Evolutionary conservation across 2,888 invertebrate genomes (phyloP).

Genomic region (Blastobasis lacticolella): DNA sequence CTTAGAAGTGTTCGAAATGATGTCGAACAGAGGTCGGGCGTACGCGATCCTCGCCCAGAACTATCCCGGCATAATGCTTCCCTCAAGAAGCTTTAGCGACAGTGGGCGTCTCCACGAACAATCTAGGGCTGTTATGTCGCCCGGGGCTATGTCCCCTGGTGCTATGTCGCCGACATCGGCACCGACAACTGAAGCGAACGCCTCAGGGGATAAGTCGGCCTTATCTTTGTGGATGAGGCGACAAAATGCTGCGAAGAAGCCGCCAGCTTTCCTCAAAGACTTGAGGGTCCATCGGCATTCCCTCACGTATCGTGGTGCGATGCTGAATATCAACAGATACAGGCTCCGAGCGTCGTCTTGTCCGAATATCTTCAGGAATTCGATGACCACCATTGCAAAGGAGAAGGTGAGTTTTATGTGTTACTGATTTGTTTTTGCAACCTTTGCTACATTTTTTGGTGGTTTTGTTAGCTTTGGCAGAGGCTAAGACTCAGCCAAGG

Average conservation of each 20-base stretch:
- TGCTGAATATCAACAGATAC: constrained; percentile 88
- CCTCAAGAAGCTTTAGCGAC: constrained; percentile 84
- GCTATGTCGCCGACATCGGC: constrained; percentile 38
- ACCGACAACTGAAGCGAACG: constrained; percentile 26
- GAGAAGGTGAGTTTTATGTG: constrained; percentile 70
- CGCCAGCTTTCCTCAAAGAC: constrained; percentile 82
- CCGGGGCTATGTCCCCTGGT: constrained; percentile 34
- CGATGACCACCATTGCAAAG: constrained; percentile 89
- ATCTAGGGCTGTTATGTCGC: constrained; percentile 44
- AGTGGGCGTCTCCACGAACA: constrained; percentile 59
- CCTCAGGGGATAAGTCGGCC: constrained; percentile 57
- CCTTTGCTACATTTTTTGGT: no score
- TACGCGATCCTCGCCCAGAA: constrained; percentile 83
- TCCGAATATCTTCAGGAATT: constrained; percentile 91
- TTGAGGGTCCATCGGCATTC: constrained; percentile 84
- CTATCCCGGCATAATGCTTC: constrained; percentile 82
- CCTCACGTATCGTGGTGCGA: constrained; percentile 88
- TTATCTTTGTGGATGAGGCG: constrained; percentile 74
- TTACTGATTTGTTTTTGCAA: not conserved
- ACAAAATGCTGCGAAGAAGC: constrained; percentile 63
- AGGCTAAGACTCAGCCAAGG: no score
- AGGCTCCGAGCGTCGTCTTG: constrained; percentile 89
- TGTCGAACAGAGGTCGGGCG: constrained; percentile 80
- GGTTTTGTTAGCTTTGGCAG: no score
- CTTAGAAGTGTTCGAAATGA: constrained; percentile 81